Conservation (phyloP, 2,113 vertebrate species). For the Pseudopodoces humilis region DNA sequence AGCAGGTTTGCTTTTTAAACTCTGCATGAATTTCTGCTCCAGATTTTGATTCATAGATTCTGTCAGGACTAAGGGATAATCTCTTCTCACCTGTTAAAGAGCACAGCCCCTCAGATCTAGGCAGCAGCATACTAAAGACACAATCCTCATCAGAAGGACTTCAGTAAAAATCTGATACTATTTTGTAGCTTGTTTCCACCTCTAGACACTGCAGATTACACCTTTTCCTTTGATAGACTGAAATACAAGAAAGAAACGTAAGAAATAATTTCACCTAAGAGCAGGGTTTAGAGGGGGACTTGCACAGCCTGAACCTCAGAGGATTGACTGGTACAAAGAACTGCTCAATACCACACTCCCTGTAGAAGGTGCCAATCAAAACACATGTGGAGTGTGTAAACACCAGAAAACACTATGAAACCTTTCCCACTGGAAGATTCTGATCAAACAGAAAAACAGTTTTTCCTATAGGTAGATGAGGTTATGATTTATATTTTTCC, state of each 20-base stretch:
- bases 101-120: neutral
- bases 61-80: neutral
- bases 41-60: neutral
- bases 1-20: neutral
- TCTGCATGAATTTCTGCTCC: neutral
- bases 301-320: neutral
- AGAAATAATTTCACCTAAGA: neutral
- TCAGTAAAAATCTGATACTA: neutral
- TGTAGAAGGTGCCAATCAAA: neutral
- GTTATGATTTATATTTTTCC: neutral
- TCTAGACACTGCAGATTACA: neutral
- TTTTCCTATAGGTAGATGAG: neutral
- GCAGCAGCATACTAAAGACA: neutral
- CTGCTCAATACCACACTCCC: neutral
- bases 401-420: neutral
- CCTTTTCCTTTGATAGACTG: neutral
- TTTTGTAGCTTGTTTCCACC: neutral
- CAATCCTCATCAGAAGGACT: neutral
- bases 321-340: neutral
- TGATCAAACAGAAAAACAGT: neutral
- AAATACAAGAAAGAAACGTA: neutral
- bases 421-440: neutral
- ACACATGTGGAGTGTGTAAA: neutral
- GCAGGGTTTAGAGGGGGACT: neutral
- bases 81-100: neutral